phyloP scores from a whole-genome alignment of 2,113 vertebrate genomes.

The Solea solea region DNA sequence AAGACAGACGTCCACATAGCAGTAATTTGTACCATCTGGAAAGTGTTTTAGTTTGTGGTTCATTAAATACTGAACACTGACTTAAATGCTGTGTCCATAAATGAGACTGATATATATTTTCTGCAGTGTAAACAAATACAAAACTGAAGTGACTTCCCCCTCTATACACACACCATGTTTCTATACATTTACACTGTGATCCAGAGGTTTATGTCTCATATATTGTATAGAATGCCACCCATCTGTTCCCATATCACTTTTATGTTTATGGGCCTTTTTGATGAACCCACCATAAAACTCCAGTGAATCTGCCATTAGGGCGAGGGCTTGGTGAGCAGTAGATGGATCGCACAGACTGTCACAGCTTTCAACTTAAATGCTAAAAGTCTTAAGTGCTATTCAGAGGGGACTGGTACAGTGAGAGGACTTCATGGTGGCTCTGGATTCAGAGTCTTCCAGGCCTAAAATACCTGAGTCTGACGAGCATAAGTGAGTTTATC shows the following conservation, averaged over 20 bases:
- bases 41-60: neutral
- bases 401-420: slow-evolving; percentile 2
- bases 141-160: neutral
- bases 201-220: slow-evolving; percentile 32
- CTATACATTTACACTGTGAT: neutral
- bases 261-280: slow-evolving; percentile 51
- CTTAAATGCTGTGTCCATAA: neutral
- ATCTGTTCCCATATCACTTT: slow-evolving; percentile 53
- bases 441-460: neutral
- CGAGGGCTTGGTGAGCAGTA: slow-evolving; percentile 28
- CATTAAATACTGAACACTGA: neutral
- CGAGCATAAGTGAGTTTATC: neutral
- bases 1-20: neutral
- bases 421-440: neutral
- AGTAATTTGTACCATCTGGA: neutral
- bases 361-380: slow-evolving; percentile 20
- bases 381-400: slow-evolving; percentile 20
- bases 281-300: slow-evolving; percentile 55
- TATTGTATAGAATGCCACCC: slow-evolving; percentile 34
- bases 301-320: slow-evolving; percentile 36
- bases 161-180: neutral
- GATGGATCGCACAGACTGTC: slow-evolving; percentile 22
- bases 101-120: neutral
- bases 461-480: neutral
- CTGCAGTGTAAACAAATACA: neutral